phyloP scores from a whole-genome alignment of 2,113 vertebrate genomes.

The Pachyramphus minor region DNA sequence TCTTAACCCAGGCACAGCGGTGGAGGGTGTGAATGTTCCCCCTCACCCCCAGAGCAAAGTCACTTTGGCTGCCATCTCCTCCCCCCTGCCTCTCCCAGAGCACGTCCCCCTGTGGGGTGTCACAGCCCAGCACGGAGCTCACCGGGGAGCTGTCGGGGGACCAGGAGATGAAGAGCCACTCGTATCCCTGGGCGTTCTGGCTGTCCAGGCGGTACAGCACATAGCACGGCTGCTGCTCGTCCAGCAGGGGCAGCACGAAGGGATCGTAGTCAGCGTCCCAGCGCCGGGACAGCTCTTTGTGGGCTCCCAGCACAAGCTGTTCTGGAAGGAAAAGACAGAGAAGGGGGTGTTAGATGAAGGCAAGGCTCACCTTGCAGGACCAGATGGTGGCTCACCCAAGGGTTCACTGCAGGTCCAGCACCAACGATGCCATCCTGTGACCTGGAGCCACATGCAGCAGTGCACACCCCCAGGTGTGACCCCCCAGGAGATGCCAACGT shows the following conservation, averaged over 20 bases:
- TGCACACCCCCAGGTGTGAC: background rate
- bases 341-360: background rate
- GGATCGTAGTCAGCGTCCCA: slow-evolving; percentile 93
- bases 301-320: slow-evolving; percentile 91
- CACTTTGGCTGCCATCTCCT: background rate
- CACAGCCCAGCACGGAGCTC: background rate
- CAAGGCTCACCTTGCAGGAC: background rate
- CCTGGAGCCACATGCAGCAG: fast-evolving
- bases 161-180: slow-evolving; percentile 98
- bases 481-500: background rate
- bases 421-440: fast-evolving
- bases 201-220: slow-evolving; percentile 94
- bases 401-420: background rate
- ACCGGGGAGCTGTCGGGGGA: slow-evolving; percentile 98
- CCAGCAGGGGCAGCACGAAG: slow-evolving; percentile 87
- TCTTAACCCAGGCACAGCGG: fast-evolving
- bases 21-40: background rate
- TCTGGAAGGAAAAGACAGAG: slow-evolving; percentile 76
- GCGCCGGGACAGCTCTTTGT: slow-evolving; percentile 80
- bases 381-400: fast-evolving
- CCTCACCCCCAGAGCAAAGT: background rate
- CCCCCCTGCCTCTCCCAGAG: background rate
- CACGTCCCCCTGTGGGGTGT: fast-evolving
- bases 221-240: slow-evolving; percentile 88
- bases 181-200: slow-evolving; percentile 91